Base-by-base conservation (phyloP, 2,888 invertebrate genomes). In the Crematogaster levior region DNA sequence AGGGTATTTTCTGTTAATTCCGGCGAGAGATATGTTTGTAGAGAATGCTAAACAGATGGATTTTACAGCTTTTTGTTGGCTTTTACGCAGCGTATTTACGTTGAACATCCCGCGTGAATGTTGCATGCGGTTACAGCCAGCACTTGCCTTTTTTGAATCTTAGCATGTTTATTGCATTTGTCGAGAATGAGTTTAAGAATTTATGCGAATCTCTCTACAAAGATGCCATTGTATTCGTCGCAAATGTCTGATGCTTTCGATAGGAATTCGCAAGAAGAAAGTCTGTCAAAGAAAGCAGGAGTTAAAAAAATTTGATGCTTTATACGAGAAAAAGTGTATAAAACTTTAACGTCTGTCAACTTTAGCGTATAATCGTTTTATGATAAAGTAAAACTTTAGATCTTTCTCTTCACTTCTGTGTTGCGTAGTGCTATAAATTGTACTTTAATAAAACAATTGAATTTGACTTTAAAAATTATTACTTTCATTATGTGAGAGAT, bases 1-100 rank as follows among this genome's bases (percentile, higher is more conserved):
- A 24, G 40, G 34, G 1, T 60, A 70, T 75, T 73, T 68, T 27
- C n/a, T 18, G 46, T 70, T 81, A 74, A 84, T 86, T 81, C 74
- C 24, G 37, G 34, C 48, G 24, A 30, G 48, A 82, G 12, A 63
- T 63, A 74, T 7, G 37, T 37, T 77, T 56, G 53, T 21, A 43
- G 21, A 18, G 12, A 46, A 61, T 18, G 58, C 63, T 80, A 66
- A 46, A 65, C 34, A 79, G 74, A 60, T 56, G 63, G 30, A 53
- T 40, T 65, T 72, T 65, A 75, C 24, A 56, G 46, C 43, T 48
- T n/a, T 46, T 48, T 40, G 37, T 21, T 10, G 21, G 34, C 21
- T 81, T 79, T 66, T 66, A 66, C 40, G 24, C 46, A 73, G 51
- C 48, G 51, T 48, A 83, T 68, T 73, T 79, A 63, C 77, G 10